Conservation (phyloP, 2,888 invertebrate genomes). For the Philopedon plagiatum region DNA sequence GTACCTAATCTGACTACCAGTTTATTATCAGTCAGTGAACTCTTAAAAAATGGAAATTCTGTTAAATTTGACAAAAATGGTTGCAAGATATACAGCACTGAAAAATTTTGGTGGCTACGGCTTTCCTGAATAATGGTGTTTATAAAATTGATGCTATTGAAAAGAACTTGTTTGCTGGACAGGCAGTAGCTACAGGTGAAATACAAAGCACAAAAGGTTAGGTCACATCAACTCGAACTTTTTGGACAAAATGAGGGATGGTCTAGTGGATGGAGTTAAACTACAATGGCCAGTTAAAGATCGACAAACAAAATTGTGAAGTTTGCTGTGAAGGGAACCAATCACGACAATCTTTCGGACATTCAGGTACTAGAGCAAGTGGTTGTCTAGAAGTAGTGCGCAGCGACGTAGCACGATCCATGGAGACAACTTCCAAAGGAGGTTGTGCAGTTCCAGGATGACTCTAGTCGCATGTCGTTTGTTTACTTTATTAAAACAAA, state of each 20-base stretch:
- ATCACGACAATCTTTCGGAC: conserved; percentile 55
- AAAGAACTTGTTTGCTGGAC: too few species aligned
- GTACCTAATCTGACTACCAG: conserved; percentile 55
- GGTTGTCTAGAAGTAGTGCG: conserved; percentile 56
- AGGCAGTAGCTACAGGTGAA: conserved; percentile 23
- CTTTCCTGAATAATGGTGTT: neutral
- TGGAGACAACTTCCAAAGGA: conserved; percentile 45
- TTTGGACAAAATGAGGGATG: conserved; percentile 39
- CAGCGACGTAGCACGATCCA: conserved; percentile 54
- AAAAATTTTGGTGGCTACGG: neutral
- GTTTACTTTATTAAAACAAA: conserved; percentile 55
- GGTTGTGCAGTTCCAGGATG: conserved; percentile 42
- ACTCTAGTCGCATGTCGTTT: conserved; percentile 38
- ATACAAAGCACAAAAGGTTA: conserved; percentile 52
- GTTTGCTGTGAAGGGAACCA: conserved; percentile 58
- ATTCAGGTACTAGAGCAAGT: conserved; percentile 46
- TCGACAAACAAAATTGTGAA: conserved; percentile 20
- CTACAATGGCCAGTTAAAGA: neutral
- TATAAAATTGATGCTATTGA: neutral
- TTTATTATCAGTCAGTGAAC: conserved; percentile 52
- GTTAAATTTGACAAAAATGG: conserved; percentile 48
- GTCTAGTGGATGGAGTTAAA: neutral
- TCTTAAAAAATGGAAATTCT: conserved; percentile 54
- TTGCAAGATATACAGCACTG: neutral
- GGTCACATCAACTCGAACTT: conserved; percentile 43